Conservation (phyloP, 2,797 vertebrate species). For the Danio jaintianensis region DNA sequence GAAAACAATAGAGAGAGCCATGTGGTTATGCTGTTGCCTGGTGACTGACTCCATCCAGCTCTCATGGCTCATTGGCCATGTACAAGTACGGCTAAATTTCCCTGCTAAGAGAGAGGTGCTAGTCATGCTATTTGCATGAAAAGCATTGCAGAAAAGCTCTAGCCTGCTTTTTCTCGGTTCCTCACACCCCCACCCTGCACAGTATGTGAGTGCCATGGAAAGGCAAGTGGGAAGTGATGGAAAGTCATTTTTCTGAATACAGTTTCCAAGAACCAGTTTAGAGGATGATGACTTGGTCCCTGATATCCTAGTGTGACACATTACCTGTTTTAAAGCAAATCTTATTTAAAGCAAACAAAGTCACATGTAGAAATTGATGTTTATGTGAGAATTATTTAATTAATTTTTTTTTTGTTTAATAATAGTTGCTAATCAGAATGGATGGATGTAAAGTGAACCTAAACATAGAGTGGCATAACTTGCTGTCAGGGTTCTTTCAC, state of each 20-base stretch:
- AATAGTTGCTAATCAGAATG: no score
- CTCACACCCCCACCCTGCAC: background rate
- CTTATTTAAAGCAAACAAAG: no score
- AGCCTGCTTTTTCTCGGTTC: background rate
- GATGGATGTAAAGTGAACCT: no score
- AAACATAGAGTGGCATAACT: no score
- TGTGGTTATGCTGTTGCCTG: slow-evolving; percentile 74
- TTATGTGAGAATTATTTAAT: background rate
- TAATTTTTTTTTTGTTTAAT: background rate
- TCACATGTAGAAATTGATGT: background rate
- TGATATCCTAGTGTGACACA: background rate
- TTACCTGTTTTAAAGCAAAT: background rate
- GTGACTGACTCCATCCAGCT: slow-evolving; percentile 66
- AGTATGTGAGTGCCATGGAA: slow-evolving; percentile 14
- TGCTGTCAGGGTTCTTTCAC: no score
- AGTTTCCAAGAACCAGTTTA: slow-evolving; percentile 14
- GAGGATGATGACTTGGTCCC: background rate
- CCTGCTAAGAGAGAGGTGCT: slow-evolving; percentile 16
- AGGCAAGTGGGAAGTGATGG: slow-evolving; percentile 13
- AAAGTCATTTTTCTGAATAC: slow-evolving; percentile 10
- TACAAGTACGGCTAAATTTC: slow-evolving; percentile 39
- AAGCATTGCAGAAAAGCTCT: slow-evolving; percentile 21
- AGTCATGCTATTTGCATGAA: slow-evolving; percentile 48
- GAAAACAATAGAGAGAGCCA: slow-evolving; percentile 45
- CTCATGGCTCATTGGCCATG: slow-evolving; percentile 52